Conservation (phyloP, 2,888 invertebrate species). For the Loripinus fragilis region DNA sequence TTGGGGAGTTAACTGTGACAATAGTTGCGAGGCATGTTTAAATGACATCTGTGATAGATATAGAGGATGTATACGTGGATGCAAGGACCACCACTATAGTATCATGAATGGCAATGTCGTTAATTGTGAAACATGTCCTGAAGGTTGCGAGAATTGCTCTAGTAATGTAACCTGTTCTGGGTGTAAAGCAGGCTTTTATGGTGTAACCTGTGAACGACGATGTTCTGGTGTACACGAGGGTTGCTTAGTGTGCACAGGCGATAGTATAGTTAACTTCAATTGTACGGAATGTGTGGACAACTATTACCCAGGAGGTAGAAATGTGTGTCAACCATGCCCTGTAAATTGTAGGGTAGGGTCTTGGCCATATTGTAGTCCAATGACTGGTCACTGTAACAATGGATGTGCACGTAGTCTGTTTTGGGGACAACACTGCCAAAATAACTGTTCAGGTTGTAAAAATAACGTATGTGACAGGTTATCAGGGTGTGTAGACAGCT, state of each 20-base stretch:
- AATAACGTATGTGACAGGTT: neutral
- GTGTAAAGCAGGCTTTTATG: neutral
- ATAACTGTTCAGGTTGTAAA: neutral
- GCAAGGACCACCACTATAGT: neutral
- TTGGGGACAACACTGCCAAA: neutral
- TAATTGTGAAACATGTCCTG: neutral
- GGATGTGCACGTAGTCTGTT: neutral
- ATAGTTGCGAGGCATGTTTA: neutral
- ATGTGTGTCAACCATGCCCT: neutral
- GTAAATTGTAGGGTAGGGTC: neutral
- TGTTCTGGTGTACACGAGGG: neutral
- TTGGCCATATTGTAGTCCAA: neutral
- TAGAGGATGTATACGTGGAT: neutral
- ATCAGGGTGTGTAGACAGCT: neutral
- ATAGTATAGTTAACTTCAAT: no score
- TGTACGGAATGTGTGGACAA: no score
- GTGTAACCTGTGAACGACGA: neutral
- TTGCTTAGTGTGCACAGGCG: no score
- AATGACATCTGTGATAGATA: neutral
- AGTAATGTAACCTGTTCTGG: neutral
- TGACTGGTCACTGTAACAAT: neutral
- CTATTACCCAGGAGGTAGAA: neutral
- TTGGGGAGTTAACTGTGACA: neutral
- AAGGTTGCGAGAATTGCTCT: neutral
- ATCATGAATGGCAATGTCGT: neutral